Base-by-base conservation (phyloP, 1,140 invertebrate species). In the Bacillus rossius region DNA sequence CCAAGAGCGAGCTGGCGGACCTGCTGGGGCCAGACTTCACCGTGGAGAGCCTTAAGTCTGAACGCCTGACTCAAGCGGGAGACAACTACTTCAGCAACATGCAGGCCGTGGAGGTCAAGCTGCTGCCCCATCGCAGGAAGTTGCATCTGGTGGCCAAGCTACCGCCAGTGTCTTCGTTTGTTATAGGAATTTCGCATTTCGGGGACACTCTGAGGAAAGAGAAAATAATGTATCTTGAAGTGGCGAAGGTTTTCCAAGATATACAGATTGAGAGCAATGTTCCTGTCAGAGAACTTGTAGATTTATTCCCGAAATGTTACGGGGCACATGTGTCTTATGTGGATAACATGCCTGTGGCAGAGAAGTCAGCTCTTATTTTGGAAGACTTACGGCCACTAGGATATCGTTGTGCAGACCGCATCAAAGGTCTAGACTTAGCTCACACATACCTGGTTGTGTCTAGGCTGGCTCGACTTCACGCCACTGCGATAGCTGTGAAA, bases 41-140 rank as follows among this genome's bases (percentile, higher is more conserved):
- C 10, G 29, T 34, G 5, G 29, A 34, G 29, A 34, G 29, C 29
- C 10, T 49, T 14, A 23, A n/a, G 29, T 23, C 3, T 2, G n/a
- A 37, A 8, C 14, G 26, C 2, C 51, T 53, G 13, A 53, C 51
- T 53, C 51, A 41, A n/a, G 26, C 41, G 14, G 55, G 55, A 4
- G 55, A 57, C 8, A 57, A 57, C 20, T 57, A 57, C 48, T 42
- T 42, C 14, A 57, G 55, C 40, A 48, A 22, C 41, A 29, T 57
- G 13, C 8, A 47, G 16, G 13, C 29, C 16, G 13, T 45, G 20
- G 40, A 47, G 16, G 48, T 57, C 48, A 7, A 47, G 34, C 41
- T 19, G 17, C n/a, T 26, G 8, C n/a, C 45, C 19, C n/a, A 29
- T 10, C 29, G 10, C 29, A 34, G 29, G 10, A 34, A 4, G 7